Base-by-base conservation (phyloP, 2,888 invertebrate species). In the Drosophila seclusa region DNA sequence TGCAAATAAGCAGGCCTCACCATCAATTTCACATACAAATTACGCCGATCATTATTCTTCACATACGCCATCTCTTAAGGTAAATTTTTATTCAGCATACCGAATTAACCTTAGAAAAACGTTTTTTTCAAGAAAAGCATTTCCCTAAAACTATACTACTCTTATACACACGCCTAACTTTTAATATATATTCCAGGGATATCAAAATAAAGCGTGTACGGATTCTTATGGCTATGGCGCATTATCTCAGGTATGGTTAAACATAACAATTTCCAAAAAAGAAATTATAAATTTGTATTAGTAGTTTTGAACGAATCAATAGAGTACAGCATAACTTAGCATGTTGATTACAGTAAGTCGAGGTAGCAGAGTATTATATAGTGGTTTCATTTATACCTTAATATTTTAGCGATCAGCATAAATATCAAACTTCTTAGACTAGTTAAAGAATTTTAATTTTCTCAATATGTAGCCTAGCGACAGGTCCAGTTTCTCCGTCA, bases 171-270 rank as follows among this genome's bases (percentile, higher is more conserved):
- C 16, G 13, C 45, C 21, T 2, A 7, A 8, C 16, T 4, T 13
- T 45, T 38, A 27, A 58, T 55, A 2, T 34, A 21, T 10, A 45
- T 72, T 78, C 34, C 8, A 83, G 82, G 57, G 38, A 40, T 65
- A 65, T 60, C 77, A 87, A 73, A 75, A 70, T 54, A 88, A 86
- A 74, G 67, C 71, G 38, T 80, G 77, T 78, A 92, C 93, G 11
- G 93, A 93, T 71, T 94, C 94, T 78, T 94, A 93, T 81, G 94
- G 94, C 78, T 95, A 95, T 87, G 96, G 96, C 66, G 95, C 96
- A 79, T 95, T 95, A 73, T 96, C 96, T 36, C 97, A 97, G 94
- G 95, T 95, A 92, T 24, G 7, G 24, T 49, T 36, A 8, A 16
- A 18, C 34, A 21, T n/a, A 31, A 10, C 11, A n/a, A 6, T 24